Conservation (phyloP, 2,888 invertebrate genomes). For the Dryobota labecula region DNA sequence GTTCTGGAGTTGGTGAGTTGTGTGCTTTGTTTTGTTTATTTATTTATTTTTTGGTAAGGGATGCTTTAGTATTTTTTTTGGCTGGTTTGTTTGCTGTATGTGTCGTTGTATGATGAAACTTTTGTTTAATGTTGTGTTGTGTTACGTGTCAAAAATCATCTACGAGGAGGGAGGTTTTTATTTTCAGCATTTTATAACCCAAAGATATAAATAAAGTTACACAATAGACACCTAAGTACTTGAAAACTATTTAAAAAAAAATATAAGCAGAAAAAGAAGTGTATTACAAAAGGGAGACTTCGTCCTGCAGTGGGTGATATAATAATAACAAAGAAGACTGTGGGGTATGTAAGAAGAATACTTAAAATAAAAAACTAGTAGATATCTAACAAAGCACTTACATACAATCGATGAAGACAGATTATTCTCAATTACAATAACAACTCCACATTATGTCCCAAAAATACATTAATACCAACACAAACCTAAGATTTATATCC, state of each 20-base stretch:
- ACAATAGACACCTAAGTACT: background rate
- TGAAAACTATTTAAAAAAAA: background rate
- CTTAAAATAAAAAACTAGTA: background rate
- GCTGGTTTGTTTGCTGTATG: background rate
- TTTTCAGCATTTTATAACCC: background rate
- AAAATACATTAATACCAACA: conserved; percentile 23
- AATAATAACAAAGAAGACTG: background rate
- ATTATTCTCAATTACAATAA: conserved; percentile 23
- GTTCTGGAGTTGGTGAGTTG: conserved; percentile 23
- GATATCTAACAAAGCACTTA: background rate
- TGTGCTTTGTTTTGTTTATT: conserved; percentile 24
- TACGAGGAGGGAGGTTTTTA: too few relatives aligned
- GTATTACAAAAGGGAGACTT: background rate
- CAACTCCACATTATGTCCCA: background rate
- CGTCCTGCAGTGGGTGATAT: background rate
- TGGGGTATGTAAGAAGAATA: background rate
- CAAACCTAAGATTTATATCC: conserved; percentile 36
- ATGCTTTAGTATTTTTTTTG: background rate
- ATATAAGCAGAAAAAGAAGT: background rate
- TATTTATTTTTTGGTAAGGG: conserved; percentile 1
- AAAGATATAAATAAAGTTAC: too few relatives aligned
- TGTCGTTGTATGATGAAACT: background rate
- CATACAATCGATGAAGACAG: conserved; percentile 6
- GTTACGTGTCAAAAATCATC: background rate
- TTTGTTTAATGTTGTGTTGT: background rate